Base-by-base conservation (phyloP, 2,888 invertebrate genomes). In the Neuroscelio doddi region DNA sequence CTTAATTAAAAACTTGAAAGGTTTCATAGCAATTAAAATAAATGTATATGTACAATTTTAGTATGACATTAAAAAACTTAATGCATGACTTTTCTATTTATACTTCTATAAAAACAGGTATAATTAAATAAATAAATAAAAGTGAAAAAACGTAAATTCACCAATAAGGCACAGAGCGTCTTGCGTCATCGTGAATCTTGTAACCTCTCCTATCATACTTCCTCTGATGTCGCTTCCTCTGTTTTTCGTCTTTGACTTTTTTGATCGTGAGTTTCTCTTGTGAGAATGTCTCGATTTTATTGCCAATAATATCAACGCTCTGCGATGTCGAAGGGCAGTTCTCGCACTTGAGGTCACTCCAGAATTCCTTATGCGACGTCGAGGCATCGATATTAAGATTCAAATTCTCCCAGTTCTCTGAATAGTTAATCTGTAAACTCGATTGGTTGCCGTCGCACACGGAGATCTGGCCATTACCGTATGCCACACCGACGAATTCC, bases 331-430 rank as follows among this genome's bases (percentile, higher is more conserved):
- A 67, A 5, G 77, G 78, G 32, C 81, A 81, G 56, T 83, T 81
- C 46, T 81, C 80, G 52, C 81, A 82, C 50, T 83, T 82, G 1
- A 83, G 59, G 38, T 83, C 83, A 1, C 69, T 74, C 84, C 84
- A 84, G 55, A 84, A 84, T 47, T 83, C 83, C 15, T 78, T 77
- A 0, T 76, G 72, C 1, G 80, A 74, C 5, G 74, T 75, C 0
- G 78, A 79, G 0, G 79, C 79, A 32, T 80, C 80, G 16, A 82
- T 83, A 29, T 81, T 84, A 0, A 81, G 26, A 61, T 83, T 84
- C 1, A 84, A 58, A 46, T 79, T 83, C 53, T 85, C 84, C 85
- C 84, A 85, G 57, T 85, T 85, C 42, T 83, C 83, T 0, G 82
- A 78, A 49, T 84, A 84, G 44, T 84, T 81, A 8, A 83, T 80